These are phyloP conservation scores for Caretta caretta DNA, from an alignment of 2,113 vertebrate species.

Conservation along the genomic window DNA sequence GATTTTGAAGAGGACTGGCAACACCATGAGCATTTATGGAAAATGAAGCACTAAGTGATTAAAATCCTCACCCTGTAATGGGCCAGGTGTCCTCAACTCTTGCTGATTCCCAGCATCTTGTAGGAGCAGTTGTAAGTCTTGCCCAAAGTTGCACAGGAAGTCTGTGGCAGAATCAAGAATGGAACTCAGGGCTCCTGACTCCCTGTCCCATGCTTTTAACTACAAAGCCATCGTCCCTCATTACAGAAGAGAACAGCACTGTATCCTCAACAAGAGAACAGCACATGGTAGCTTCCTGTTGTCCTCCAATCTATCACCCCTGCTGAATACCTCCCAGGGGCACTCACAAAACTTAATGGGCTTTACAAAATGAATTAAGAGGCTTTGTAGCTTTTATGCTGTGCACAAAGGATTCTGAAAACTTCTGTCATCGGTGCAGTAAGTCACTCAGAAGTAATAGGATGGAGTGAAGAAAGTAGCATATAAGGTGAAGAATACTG, in stretches of 20 bases:
- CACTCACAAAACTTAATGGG: slow-evolving; percentile 39
- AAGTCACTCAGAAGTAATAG: slow-evolving; percentile 17
- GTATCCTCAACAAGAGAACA: neutral
- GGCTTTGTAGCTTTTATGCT: slow-evolving; percentile 4
- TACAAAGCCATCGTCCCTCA: neutral
- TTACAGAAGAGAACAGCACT: neutral
- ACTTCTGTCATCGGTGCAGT: slow-evolving; percentile 8
- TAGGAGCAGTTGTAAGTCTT: neutral
- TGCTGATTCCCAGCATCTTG: neutral
- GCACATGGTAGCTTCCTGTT: neutral
- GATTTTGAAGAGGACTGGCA: neutral
- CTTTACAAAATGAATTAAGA: slow-evolving; percentile 60
- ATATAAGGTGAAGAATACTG: neutral
- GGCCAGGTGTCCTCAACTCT: neutral
- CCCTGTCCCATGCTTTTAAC: neutral
- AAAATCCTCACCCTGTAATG: neutral
- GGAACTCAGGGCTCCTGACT: neutral
- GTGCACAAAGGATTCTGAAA: neutral
- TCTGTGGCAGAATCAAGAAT: neutral
- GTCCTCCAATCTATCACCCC: neutral
- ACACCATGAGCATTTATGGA: neutral
- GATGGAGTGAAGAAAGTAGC: slow-evolving; percentile 3
- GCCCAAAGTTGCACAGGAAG: neutral
- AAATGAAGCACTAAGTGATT: neutral
- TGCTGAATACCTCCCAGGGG: neutral